Conservation (phyloP, 1,140 invertebrate species). For the Aphaenogaster floridana region DNA sequence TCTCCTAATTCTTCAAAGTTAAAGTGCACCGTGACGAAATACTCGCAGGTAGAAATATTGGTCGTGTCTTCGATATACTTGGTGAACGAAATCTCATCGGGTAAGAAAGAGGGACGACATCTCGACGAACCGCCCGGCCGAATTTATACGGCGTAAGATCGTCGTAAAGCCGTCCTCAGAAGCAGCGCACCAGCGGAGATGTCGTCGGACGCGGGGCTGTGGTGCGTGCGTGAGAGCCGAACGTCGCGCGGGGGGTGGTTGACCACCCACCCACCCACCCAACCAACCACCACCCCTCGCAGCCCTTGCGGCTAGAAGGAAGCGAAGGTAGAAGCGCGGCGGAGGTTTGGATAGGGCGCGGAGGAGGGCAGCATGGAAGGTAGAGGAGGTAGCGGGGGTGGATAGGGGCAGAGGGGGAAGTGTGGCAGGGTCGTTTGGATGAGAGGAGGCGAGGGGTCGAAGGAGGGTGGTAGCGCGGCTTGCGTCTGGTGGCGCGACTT, state of each 20-base stretch:
- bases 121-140: slow-evolving; percentile 11
- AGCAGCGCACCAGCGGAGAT: slow-evolving; percentile 40
- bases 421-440: slow-evolving; percentile 76
- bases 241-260: slow-evolving; percentile 64
- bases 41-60: background rate
- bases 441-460: slow-evolving; percentile 62
- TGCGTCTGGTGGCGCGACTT: slow-evolving; percentile 86
- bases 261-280: slow-evolving; percentile 63
- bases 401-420: slow-evolving; percentile 41
- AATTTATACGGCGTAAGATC: slow-evolving; percentile 54
- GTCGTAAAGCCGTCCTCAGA: slow-evolving; percentile 63
- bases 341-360: slow-evolving; percentile 59
- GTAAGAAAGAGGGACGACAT: background rate
- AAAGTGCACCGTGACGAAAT: background rate
- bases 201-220: slow-evolving; percentile 62
- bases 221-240: slow-evolving; percentile 76
- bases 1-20: background rate
- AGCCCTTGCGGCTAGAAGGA: slow-evolving; percentile 64
- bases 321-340: slow-evolving; percentile 66
- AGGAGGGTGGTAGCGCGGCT: slow-evolving; percentile 75
- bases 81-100: background rate
- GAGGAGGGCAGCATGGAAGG: slow-evolving; percentile 36
- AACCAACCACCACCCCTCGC: slow-evolving; percentile 38
- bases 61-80: background rate
- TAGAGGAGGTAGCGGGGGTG: slow-evolving; percentile 42